Conservation (phyloP, 2,888 invertebrate species). For the Perizoma affinitatum region DNA sequence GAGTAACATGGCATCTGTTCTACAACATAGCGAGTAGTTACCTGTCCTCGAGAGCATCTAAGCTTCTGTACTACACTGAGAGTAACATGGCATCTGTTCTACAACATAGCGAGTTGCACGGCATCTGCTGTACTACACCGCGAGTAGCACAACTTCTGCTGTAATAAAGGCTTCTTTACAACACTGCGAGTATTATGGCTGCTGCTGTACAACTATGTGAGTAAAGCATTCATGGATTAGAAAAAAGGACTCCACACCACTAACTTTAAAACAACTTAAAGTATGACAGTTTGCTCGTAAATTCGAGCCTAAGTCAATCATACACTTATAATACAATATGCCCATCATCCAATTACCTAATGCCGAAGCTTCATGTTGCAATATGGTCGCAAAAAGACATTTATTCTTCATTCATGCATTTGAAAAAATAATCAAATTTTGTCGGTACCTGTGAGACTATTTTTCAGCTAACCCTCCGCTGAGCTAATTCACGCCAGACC, state of each 20-base stretch:
- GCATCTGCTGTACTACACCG: conserved; percentile 1
- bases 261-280: neutral
- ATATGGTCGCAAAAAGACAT: too few relatives aligned
- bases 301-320: neutral
- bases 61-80: neutral
- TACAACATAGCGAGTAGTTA: conserved; percentile 17
- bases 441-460: too few relatives aligned
- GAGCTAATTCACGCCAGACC: too few relatives aligned
- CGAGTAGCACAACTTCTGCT: conserved; percentile 1
- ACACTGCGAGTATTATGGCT: neutral
- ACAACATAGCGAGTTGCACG: conserved; percentile 6
- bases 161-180: neutral
- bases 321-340: too few relatives aligned
- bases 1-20: neutral
- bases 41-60: conserved; percentile 29
- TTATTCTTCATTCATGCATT: too few relatives aligned
- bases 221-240: too few relatives aligned
- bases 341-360: too few relatives aligned
- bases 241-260: too few relatives aligned
- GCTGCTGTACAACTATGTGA: neutral
- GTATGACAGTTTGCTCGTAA: neutral
- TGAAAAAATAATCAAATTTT: too few relatives aligned
- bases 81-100: neutral
- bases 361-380: too few relatives aligned
- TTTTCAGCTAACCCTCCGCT: too few relatives aligned